These are phyloP conservation scores for Macrosteles quadrilineatus DNA, from an alignment of 1,140 invertebrate genomes.

Conservation along the genomic window DNA sequence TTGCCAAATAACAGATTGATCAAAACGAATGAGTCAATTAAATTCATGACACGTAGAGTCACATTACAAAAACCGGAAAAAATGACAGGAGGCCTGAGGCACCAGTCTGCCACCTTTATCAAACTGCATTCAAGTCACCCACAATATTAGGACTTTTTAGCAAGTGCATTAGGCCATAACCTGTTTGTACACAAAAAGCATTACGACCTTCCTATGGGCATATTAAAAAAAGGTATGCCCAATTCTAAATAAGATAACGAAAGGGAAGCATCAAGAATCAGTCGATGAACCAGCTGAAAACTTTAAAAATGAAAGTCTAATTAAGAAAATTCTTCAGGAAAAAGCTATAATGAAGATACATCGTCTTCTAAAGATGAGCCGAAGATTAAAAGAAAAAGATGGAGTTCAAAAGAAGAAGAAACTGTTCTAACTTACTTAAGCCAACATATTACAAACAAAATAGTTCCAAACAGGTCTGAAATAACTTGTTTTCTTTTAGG, in stretches of 20 bases:
- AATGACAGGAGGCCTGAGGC: neutral
- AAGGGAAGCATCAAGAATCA: neutral
- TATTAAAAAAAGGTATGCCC: conserved; percentile 8
- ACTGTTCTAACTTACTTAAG: neutral
- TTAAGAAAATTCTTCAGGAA: neutral
- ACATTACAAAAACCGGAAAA: neutral
- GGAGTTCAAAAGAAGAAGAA: neutral
- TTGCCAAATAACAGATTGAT: neutral
- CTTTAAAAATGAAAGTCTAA: neutral
- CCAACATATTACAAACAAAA: too few species aligned
- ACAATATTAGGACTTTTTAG: conserved; percentile 19
- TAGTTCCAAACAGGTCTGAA: too few species aligned
- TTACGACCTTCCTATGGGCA: conserved; percentile 6
- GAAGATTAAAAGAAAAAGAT: neutral
- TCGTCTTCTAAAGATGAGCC: neutral
- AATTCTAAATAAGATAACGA: conserved; percentile 12
- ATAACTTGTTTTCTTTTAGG: too few species aligned
- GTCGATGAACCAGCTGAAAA: neutral
- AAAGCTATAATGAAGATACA: neutral
- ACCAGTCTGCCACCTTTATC: conserved; percentile 18
- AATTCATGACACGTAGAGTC: neutral
- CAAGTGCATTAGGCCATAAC: neutral
- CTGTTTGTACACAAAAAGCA: conserved; percentile 17
- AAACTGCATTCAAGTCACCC: conserved; percentile 15
- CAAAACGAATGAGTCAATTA: neutral